Evolutionary conservation across 2,113 vertebrate genomes (phyloP).

Genomic region (Phainopepla nitens): DNA sequence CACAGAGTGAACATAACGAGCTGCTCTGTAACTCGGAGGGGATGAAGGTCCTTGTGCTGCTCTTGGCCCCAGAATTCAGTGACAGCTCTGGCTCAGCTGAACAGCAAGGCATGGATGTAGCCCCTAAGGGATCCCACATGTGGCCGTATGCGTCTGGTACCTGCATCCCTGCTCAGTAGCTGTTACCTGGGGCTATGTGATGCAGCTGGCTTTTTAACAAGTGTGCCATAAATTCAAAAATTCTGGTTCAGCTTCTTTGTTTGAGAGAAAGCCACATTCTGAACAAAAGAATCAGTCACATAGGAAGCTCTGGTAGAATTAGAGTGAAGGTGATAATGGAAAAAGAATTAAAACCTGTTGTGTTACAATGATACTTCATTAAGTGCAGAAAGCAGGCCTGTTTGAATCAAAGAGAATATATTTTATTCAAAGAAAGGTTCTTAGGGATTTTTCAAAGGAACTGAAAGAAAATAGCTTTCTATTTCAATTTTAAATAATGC

Average conservation of each 20-base stretch:
- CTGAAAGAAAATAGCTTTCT: background rate
- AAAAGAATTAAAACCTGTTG: background rate
- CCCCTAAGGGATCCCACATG: accelerated
- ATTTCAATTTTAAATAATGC: background rate
- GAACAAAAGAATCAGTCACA: background rate
- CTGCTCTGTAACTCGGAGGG: background rate
- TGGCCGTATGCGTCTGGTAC: background rate
- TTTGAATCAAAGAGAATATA: background rate
- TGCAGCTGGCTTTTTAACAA: background rate
- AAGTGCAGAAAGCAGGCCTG: background rate
- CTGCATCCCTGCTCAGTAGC: background rate
- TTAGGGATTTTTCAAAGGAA: background rate
- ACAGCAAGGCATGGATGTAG: background rate
- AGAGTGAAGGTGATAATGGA: background rate
- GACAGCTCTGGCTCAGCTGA: background rate
- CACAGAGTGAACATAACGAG: accelerated
- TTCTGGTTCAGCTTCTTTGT: background rate
- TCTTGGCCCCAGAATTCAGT: background rate
- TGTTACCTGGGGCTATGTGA: background rate
- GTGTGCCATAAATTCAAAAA: background rate
- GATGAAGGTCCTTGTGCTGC: background rate
- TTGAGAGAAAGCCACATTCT: background rate
- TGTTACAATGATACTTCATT: background rate
- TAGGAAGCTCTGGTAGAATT: background rate
- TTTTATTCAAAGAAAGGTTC: background rate